These are phyloP conservation scores for Drosophila ezoana DNA, from an alignment of 2,888 invertebrate species.

Conservation along the genomic window DNA sequence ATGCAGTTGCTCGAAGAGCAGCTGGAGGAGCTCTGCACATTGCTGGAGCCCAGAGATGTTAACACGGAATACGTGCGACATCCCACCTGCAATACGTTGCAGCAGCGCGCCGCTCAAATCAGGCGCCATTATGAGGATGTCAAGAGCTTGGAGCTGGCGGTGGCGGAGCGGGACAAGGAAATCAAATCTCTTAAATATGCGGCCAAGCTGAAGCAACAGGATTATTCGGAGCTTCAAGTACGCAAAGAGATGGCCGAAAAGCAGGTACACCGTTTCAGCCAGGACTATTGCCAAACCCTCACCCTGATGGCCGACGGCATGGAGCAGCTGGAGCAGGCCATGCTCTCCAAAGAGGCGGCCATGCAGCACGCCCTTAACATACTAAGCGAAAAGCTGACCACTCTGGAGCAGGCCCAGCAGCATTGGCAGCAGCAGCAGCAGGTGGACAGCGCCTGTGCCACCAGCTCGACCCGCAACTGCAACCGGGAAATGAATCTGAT, in stretches of 20 bases:
- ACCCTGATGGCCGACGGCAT: slow-evolving; percentile 82
- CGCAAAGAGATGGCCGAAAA: slow-evolving; percentile 96
- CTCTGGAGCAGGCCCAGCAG: slow-evolving; percentile 93
- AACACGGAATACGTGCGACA: slow-evolving; percentile 85
- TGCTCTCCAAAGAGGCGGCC: slow-evolving; percentile 94
- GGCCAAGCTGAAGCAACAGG: slow-evolving; percentile 96
- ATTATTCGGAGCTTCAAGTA: slow-evolving; percentile 95
- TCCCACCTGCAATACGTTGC: slow-evolving; percentile 89
- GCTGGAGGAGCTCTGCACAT: slow-evolving; percentile 87
- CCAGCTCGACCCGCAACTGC: slow-evolving; percentile 64
- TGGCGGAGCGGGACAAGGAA: slow-evolving; percentile 96
- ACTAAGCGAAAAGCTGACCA: slow-evolving; percentile 95
- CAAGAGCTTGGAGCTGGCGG: slow-evolving; percentile 92
- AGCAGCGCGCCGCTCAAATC: slow-evolving; percentile 92
- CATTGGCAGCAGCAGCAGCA: slow-evolving; percentile 93
- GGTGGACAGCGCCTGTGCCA: slow-evolving; percentile 77
- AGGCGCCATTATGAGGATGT: slow-evolving; percentile 97
- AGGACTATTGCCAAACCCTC: slow-evolving; percentile 64
- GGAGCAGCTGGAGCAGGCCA: slow-evolving; percentile 90
- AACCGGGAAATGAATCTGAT: slow-evolving; percentile 68
- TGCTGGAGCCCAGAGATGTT: slow-evolving; percentile 88
- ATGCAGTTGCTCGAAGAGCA: slow-evolving; percentile 86
- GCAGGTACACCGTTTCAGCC: slow-evolving; percentile 89
- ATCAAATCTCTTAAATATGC: slow-evolving; percentile 94
- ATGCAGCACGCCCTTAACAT: slow-evolving; percentile 97